Evolutionary conservation across 2,888 invertebrate species (phyloP), one percentile per base, ranked within the genome.

Genomic region (Drosophila cognata): DNA sequence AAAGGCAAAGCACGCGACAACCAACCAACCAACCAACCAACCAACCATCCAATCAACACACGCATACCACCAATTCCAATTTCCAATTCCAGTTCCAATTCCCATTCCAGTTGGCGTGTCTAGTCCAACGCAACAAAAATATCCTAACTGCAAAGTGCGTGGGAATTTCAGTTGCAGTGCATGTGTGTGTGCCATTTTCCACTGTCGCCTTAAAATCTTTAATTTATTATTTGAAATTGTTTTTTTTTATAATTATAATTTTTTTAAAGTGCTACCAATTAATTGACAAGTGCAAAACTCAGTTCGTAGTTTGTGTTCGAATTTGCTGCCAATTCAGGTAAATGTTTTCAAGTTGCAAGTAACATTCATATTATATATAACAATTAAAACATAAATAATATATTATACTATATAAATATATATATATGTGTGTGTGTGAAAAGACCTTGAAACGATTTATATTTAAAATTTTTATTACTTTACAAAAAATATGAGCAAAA

Each of bases 1-100:
- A 90, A 89, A 79, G 91, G 87, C 81, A 84, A 86, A 91, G 84
- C 89, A 91, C 92, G 88, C 82, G 76, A 63, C 62, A 69, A 74
- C 51, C 70, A 66, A 82, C 69, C 69, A 63, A 83, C 79, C 73
- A 55, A 71, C 36, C 69, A 63, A 83, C 79, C 73, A 55, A 71
- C 36, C 70, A 66, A 82, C 68, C 69, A 64, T 82, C 80, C 73
- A 55, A 74, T 41, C 50, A 71, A 68, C 46, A 16, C 52, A 25
- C 41, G 41, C 16, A 46, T 21, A 1, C 13, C 7, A 46, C 29
- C 46, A 55, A 61, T 25, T 56, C 21, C 29, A 48, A 38, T 21
- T 51, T 43, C 38, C 48, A 58, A 36, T 48, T 38, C 65, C 48
- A 59, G 46, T 21, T 25, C 43, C 52, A 51, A n/a, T 64, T 21